Base-by-base conservation (phyloP, 2,888 invertebrate genomes). In the Napeogenes inachia region DNA sequence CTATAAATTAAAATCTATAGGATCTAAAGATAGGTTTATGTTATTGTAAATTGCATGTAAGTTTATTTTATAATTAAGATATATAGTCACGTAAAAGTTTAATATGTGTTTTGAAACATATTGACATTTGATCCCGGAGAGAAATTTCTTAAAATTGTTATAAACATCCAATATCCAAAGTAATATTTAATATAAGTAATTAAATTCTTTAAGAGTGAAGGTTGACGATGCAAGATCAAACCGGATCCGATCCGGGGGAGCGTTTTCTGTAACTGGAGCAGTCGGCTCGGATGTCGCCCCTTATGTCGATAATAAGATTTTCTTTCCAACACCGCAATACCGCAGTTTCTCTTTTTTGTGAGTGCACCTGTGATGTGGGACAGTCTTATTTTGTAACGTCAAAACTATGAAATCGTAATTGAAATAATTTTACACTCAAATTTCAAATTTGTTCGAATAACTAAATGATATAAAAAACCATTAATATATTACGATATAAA, bases 181-280 rank as follows among this genome's bases (percentile, higher is more conserved):
- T 60, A 70, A 75, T 73, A 72, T 71, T 67, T 70, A 68, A 83
- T 80, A 81, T 79, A 77, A 75, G 79, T 80, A 76, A 78, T 84
- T 85, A 84, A 85, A 82, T 79, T 78, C 78, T 81, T 83, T 82
- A 81, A 83, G 80, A 87, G 85, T 82, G 83, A 81, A 85, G 81
- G 85, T 81, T 77, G 73, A 73, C 77, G 82, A 85, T 85, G 87
- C 85, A 77, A 80, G 82, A 85, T 76, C 80, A 77, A 87, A 88
- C 89, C 89, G 89, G 89, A 87, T 89, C 79, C 84, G 79, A 84
- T 82, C 80, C 80, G 72, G 80, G 85, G 87, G 86, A 82, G 81
- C 81, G 81, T 81, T 84, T 81, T 82, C 84, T 81, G 88, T 85
- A 89, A 90, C 88, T 89, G 87, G 89, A 89, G 89, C 89, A 87